Conservation (phyloP, 2,113 vertebrate genomes). For the Pteruthius melanotis region DNA sequence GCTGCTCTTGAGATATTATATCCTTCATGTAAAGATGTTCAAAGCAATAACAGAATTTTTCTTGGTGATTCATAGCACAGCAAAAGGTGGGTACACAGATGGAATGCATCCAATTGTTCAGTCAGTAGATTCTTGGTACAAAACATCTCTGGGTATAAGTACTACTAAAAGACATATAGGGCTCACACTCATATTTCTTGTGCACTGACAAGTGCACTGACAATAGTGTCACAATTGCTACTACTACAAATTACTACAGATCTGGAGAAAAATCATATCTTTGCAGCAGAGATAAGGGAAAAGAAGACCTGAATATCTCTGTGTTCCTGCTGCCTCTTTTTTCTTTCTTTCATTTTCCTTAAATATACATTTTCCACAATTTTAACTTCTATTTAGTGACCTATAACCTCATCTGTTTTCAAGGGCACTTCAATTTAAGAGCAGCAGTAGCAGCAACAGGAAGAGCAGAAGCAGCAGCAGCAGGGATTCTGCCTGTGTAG, state of each 20-base stretch:
- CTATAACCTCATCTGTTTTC: constrained; percentile 61
- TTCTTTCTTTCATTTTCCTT: background rate
- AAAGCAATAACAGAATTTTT: background rate
- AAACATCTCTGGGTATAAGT: background rate
- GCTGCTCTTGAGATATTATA: background rate
- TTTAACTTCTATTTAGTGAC: constrained; percentile 31
- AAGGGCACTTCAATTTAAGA: constrained; percentile 56
- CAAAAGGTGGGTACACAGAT: background rate
- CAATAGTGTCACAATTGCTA: background rate
- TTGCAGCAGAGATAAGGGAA: background rate
- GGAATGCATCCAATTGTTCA: background rate
- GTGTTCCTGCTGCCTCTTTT: background rate
- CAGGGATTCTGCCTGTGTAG: constrained; percentile 45
- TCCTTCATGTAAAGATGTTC: background rate
- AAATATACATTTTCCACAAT: background rate
- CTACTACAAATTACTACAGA: background rate
- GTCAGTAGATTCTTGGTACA: background rate
- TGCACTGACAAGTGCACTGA: background rate
- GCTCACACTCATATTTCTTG: background rate
- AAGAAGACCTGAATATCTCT: background rate
- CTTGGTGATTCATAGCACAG: background rate
- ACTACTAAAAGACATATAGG: background rate
- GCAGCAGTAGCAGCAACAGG: constrained; percentile 19
- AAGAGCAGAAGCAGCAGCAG: constrained; percentile 47
- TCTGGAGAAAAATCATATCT: background rate